Evolutionary conservation across 2,797 vertebrate genomes (phyloP).

Genomic region (Sarcoramphus papa): DNA sequence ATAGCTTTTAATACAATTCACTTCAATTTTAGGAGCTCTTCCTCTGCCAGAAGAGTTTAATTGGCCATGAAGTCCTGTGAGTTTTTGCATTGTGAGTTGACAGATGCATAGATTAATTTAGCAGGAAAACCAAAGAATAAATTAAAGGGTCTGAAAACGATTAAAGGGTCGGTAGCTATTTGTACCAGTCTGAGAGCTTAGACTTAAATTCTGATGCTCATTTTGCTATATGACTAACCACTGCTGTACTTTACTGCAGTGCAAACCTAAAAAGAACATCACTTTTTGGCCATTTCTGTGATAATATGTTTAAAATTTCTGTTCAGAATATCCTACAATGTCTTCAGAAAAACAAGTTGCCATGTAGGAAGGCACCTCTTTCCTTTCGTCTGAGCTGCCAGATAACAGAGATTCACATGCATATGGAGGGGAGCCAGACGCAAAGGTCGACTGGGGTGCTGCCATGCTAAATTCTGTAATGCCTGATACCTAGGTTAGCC

Average conservation of each 20-base stretch:
- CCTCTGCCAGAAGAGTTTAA: neutral
- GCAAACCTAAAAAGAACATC: neutral
- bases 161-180: neutral
- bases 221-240: neutral
- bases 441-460: neutral
- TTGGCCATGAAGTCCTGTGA: neutral
- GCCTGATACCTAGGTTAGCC: neutral
- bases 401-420: neutral
- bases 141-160: neutral
- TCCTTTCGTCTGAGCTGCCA: neutral
- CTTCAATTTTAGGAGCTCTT: neutral
- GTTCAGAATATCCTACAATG: neutral
- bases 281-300: neutral
- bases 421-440: neutral
- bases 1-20: neutral
- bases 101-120: constrained; percentile 11
- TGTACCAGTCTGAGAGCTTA: neutral
- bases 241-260: neutral
- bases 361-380: neutral
- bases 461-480: neutral
- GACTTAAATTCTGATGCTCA: neutral
- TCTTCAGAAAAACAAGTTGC: neutral
- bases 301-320: neutral
- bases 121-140: neutral
- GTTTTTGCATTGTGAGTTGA: neutral